Evolutionary conservation across 2,888 invertebrate genomes (phyloP).

Genomic region (Deroplatys truncata): DNA sequence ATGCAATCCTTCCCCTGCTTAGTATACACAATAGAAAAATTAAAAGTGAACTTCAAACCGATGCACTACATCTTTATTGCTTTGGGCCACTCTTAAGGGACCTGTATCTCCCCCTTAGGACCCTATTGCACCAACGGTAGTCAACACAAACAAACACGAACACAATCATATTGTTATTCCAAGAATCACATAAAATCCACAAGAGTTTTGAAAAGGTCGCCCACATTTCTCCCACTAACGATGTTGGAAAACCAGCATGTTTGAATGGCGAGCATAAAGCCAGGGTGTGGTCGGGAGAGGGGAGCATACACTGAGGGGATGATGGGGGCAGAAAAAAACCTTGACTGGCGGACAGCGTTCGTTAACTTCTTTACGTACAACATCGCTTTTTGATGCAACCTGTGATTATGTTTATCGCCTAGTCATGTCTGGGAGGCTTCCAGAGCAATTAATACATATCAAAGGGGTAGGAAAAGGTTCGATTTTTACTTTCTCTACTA

Average conservation of each 20-base stretch:
- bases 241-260: not conserved
- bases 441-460: not conserved
- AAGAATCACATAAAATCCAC: not conserved
- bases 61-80: no score
- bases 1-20: no score
- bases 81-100: no score
- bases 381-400: conserved; percentile 7
- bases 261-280: not conserved
- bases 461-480: no score
- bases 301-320: not conserved
- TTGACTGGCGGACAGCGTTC: not conserved
- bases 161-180: not conserved
- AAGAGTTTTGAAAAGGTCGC: not conserved
- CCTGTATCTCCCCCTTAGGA: not conserved
- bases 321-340: not conserved
- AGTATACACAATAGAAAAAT: no score
- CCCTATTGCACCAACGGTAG: not conserved
- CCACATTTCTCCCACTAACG: not conserved
- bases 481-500: no score
- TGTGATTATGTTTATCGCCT: conserved; percentile 22
- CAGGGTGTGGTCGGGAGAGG: not conserved
- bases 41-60: no score
- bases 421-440: not conserved
- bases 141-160: not conserved
- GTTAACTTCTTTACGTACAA: not conserved